phyloP scores from a whole-genome alignment of 2,888 invertebrate species.

The Cryptosula pallasiana region DNA sequence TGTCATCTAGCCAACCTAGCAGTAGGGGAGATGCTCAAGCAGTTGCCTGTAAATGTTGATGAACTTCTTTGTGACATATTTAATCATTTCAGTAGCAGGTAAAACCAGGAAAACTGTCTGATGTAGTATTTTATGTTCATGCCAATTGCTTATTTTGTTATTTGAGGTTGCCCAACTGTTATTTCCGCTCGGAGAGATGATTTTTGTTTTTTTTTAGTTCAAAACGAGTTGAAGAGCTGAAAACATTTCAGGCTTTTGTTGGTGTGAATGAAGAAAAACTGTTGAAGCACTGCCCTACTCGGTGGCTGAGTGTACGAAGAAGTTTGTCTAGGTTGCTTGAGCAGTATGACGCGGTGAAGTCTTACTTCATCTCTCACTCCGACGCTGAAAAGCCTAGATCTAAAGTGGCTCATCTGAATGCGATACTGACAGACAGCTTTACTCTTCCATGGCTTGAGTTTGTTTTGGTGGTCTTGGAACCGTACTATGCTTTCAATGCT shows the following conservation, averaged over 20 bases:
- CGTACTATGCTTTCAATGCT: not conserved
- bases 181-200: too few relatives aligned
- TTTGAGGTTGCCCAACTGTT: too few relatives aligned
- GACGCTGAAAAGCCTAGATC: not conserved
- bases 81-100: not conserved
- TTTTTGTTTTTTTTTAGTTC: not conserved
- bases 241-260: slow-evolving; percentile 33
- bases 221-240: not conserved
- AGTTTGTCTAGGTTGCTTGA: not conserved
- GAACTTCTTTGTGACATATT: not conserved
- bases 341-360: not conserved
- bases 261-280: not conserved
- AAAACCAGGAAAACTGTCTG: too few relatives aligned
- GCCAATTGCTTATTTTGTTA: too few relatives aligned
- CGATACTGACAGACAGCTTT: not conserved
- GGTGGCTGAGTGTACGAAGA: not conserved
- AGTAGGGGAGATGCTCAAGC: too few relatives aligned
- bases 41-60: too few relatives aligned
- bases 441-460: not conserved
- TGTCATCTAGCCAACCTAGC: too few relatives aligned
- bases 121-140: too few relatives aligned
- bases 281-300: not conserved
- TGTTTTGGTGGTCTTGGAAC: not conserved
- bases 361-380: not conserved
- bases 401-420: not conserved